These are phyloP conservation scores for Arctopsyche grandis DNA, from an alignment of 1,140 invertebrate species.

Conservation along the genomic window DNA sequence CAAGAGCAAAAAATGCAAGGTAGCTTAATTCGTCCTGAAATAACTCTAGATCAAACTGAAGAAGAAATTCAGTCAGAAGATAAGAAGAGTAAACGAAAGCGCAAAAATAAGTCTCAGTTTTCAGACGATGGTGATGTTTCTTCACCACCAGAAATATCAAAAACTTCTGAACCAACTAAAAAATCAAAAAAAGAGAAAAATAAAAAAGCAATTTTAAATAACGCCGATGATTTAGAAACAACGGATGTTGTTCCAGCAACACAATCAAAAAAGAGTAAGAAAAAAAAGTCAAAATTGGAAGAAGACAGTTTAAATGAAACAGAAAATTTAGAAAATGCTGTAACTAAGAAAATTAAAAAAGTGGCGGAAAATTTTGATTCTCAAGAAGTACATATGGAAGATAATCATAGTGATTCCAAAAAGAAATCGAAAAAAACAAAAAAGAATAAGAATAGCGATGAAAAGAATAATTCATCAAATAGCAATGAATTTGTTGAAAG, in stretches of 20 bases:
- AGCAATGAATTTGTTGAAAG: background rate
- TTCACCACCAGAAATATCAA: background rate
- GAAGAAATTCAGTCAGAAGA: conserved; percentile 16
- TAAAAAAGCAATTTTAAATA: background rate
- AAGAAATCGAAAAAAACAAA: conserved; percentile 37
- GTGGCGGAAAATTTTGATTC: no score
- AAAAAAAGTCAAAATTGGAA: background rate
- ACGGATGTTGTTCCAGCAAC: background rate
- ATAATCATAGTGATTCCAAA: background rate
- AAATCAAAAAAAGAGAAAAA: background rate
- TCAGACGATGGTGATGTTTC: background rate
- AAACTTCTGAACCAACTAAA: background rate
- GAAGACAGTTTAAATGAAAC: background rate
- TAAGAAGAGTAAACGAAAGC: background rate
- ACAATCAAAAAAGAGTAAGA: conserved; percentile 23
- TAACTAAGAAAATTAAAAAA: background rate
- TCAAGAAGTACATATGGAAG: background rate
- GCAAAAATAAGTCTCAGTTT: no score
- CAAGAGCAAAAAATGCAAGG: conserved; percentile 61
- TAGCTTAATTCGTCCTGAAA: conserved; percentile 55
- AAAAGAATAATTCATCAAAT: background rate
- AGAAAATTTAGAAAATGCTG: background rate
- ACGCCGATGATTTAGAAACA: background rate
- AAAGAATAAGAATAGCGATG: background rate
- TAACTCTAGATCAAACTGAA: conserved; percentile 46